These are phyloP conservation scores for Ivindomyrus marchei DNA, from an alignment of 2,113 vertebrate species.

Conservation along the genomic window DNA sequence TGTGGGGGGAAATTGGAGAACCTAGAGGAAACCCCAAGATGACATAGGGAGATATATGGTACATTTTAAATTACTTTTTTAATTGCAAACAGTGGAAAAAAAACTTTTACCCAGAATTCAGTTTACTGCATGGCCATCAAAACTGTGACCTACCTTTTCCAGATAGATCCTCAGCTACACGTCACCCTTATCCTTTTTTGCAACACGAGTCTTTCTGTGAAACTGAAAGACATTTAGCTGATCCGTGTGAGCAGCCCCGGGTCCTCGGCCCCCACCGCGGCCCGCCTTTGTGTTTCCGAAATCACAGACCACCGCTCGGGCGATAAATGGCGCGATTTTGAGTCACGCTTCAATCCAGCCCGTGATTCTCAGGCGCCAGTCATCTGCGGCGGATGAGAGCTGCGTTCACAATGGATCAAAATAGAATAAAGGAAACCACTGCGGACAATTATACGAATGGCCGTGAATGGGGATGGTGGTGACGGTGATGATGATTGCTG, in stretches of 20 bases:
- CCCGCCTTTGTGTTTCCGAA: background rate
- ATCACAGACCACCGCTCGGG: background rate
- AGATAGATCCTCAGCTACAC: background rate
- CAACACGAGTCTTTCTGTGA: background rate
- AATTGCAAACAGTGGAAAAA: background rate
- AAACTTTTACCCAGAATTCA: background rate
- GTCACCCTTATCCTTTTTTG: background rate
- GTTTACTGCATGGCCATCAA: background rate
- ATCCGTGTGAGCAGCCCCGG: background rate
- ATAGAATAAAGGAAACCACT: background rate
- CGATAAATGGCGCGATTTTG: background rate
- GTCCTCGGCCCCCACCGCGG: background rate
- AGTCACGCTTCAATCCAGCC: background rate
- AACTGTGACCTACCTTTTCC: background rate
- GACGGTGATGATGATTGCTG: background rate
- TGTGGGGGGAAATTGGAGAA: too few species aligned
- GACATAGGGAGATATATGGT: background rate
- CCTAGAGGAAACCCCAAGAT: background rate
- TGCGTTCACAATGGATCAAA: background rate
- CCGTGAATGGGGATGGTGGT: background rate
- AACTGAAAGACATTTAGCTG: background rate
- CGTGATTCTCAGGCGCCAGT: background rate
- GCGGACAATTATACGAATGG: background rate
- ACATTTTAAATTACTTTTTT: background rate
- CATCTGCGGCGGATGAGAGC: background rate